Conservation (phyloP, 1,140 invertebrate species). For the Rhyacophila brunnea region DNA sequence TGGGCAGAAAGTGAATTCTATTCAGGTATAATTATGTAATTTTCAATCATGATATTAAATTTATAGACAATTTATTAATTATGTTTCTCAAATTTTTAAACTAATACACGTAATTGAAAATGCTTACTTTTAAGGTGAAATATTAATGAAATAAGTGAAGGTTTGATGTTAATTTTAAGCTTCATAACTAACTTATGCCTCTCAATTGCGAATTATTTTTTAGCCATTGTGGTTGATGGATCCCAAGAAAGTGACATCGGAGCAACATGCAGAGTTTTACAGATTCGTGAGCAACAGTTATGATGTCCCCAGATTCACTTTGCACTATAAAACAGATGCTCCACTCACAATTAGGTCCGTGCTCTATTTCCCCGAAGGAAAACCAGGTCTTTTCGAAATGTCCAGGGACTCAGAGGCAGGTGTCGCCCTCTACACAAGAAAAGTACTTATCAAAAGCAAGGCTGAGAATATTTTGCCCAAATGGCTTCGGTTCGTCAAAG, state of each 20-base stretch:
- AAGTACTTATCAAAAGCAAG: constrained; percentile 87
- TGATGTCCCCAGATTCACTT: constrained; percentile 78
- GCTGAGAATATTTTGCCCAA: constrained; percentile 90
- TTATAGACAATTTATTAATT: too few relatives aligned
- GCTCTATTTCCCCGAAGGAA: constrained; percentile 90
- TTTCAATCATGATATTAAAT: too few relatives aligned
- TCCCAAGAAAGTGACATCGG: constrained; percentile 78
- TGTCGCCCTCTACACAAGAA: constrained; percentile 86
- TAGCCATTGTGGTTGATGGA: constrained; percentile 93
- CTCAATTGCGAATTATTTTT: constrained; percentile 39
- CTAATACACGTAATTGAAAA: too few relatives aligned
- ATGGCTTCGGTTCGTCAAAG: constrained; percentile 93
- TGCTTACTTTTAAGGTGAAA: too few relatives aligned
- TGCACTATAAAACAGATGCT: constrained; percentile 88
- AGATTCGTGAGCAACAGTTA: constrained; percentile 82
- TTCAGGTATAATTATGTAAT: constrained; percentile 70
- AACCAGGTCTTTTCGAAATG: constrained; percentile 87
- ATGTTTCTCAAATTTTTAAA: too few relatives aligned
- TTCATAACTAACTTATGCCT: too few relatives aligned
- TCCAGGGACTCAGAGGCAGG: constrained; percentile 78
- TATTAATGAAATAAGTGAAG: too few relatives aligned
- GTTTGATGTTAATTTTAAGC: too few relatives aligned
- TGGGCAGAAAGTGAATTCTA: constrained; percentile 79
- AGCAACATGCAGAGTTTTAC: constrained; percentile 91
- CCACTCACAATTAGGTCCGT: constrained; percentile 89